A percentile compares a stretch with the other conserved stretches of the same genome.
phyloP scores from a whole-genome alignment of 2,888 invertebrate species.

The Syritta pipiens region DNA sequence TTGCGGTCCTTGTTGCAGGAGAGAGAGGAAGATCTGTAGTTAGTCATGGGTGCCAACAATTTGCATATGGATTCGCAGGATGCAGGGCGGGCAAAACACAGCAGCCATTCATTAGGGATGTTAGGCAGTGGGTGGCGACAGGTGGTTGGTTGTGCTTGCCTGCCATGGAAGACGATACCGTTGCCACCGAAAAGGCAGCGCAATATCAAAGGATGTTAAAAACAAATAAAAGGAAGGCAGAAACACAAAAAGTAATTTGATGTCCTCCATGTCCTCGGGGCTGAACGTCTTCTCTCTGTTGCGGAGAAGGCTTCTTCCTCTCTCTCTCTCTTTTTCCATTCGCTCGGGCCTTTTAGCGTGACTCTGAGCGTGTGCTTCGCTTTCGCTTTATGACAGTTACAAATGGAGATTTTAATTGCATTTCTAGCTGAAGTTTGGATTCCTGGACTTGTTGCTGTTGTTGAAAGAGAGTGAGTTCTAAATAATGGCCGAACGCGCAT shows the following conservation, averaged over 20 bases:
- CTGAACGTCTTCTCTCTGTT: not conserved
- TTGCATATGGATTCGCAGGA: conserved; percentile 57
- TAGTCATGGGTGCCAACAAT: conserved; percentile 65
- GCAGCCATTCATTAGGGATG: conserved; percentile 64
- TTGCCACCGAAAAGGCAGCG: conserved; percentile 35
- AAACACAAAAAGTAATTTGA: conserved; percentile 66
- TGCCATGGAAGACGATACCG: conserved; percentile 26
- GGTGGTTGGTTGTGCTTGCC: conserved; percentile 11
- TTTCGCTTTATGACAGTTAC: conserved; percentile 20
- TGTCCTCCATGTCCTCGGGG: conserved; percentile 43
- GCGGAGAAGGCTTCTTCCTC: no score
- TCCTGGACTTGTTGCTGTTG: not conserved
- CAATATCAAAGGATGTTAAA: conserved; percentile 24
- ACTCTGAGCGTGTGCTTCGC: conserved; percentile 2
- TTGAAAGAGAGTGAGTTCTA: no score
- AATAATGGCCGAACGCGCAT: no score
- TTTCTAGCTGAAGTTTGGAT: conserved; percentile 1
- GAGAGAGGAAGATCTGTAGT: conserved; percentile 52
- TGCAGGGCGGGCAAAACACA: conserved; percentile 14
- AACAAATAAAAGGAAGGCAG: not conserved
- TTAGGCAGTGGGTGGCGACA: conserved; percentile 14
- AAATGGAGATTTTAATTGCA: conserved; percentile 51
- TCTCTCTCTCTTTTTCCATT: not conserved
- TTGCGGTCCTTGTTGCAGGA: conserved; percentile 48
- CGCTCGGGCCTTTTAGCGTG: conserved; percentile 5